These are phyloP conservation scores for Nannoperca obscura DNA, from an alignment of 2,797 vertebrate genomes.

Conservation along the genomic window DNA sequence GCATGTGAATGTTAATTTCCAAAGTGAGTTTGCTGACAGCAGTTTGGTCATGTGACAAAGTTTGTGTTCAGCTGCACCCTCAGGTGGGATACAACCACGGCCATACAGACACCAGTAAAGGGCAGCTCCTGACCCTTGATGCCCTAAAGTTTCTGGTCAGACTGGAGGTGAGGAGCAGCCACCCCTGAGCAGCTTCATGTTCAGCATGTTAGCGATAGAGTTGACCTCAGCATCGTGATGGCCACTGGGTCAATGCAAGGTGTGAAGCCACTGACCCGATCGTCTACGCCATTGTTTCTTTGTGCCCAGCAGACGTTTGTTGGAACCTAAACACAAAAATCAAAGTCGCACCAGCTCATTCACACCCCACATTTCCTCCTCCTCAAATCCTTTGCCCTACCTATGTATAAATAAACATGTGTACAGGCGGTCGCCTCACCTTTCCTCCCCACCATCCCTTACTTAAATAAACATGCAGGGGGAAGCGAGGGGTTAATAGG, in stretches of 20 bases:
- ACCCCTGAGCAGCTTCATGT: constrained; percentile 16
- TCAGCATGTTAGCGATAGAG: constrained; percentile 25
- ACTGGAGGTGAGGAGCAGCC: constrained; percentile 32
- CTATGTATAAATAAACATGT: constrained; percentile 74
- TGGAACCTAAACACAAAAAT: constrained; percentile 21
- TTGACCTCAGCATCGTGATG: constrained; percentile 31
- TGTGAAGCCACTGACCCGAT: constrained; percentile 72
- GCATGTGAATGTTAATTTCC: neutral
- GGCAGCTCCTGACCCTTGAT: constrained; percentile 58
- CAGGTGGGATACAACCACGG: constrained; percentile 25
- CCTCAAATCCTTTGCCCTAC: constrained; percentile 34
- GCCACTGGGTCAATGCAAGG: constrained; percentile 55
- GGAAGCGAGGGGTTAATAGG: constrained; percentile 78
- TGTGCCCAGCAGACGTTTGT: constrained; percentile 25
- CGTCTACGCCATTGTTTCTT: constrained; percentile 41
- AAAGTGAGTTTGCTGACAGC: neutral
- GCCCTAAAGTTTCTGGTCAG: constrained; percentile 19
- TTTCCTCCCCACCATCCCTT: constrained; percentile 58
- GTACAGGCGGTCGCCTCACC: constrained; percentile 68
- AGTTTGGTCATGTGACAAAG: constrained; percentile 16
- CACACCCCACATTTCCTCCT: constrained; percentile 34
- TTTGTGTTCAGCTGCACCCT: constrained; percentile 28
- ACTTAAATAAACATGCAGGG: constrained; percentile 75
- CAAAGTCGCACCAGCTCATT: constrained; percentile 28
- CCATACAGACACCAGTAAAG: constrained; percentile 45